Conservation (phyloP, 1,140 invertebrate species). For the Venturia canescens region DNA sequence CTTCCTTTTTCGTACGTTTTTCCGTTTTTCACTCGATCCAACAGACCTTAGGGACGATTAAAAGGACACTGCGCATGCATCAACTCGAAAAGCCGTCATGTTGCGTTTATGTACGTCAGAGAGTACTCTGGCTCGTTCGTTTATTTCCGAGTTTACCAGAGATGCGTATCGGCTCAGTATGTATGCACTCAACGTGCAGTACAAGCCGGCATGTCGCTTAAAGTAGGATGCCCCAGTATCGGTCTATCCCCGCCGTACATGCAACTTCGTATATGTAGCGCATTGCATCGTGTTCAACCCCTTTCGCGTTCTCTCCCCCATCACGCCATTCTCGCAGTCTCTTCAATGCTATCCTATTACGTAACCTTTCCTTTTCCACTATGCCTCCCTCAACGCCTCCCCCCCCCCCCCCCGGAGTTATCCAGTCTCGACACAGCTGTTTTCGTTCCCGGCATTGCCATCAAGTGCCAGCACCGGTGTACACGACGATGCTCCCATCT, state of each 20-base stretch:
- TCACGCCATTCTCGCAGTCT: conserved; percentile 24
- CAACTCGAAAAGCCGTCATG: too few relatives aligned
- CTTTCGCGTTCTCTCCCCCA: neutral
- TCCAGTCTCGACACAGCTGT: neutral
- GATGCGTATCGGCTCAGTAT: too few relatives aligned
- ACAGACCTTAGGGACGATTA: too few relatives aligned
- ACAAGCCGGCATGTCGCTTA: conserved; percentile 8
- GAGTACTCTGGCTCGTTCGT: neutral
- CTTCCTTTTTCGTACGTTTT: too few relatives aligned
- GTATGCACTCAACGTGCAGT: neutral
- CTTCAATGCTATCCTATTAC: neutral
- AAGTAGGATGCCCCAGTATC: conserved; percentile 1
- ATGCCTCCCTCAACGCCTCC: neutral
- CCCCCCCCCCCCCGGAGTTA: neutral
- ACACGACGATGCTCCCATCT: neutral
- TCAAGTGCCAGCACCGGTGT: neutral
- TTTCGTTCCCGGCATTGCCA: conserved; percentile 3
- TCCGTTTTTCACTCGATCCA: too few relatives aligned
- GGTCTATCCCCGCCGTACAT: neutral
- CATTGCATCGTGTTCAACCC: conserved; percentile 1
- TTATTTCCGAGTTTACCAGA: neutral
- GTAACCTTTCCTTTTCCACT: neutral
- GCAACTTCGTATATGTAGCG: neutral
- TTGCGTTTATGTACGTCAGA: too few relatives aligned
- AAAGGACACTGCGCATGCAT: too few relatives aligned